phyloP scores from a whole-genome alignment of 2,113 vertebrate genomes.

The Casuarius casuarius region DNA sequence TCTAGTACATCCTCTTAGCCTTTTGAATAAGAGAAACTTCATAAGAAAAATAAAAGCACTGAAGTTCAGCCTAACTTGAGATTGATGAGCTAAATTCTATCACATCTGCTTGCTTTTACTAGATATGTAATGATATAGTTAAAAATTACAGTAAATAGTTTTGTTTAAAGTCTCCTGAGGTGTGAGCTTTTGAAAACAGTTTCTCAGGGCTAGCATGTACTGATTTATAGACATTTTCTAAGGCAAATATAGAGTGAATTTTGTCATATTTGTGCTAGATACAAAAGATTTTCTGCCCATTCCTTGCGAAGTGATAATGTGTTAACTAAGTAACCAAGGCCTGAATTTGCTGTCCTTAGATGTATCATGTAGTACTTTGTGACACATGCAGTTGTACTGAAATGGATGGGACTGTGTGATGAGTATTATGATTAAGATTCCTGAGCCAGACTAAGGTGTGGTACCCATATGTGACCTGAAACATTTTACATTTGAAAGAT shows the following conservation, averaged over 20 bases:
- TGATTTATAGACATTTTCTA: neutral
- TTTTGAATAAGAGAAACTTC: neutral
- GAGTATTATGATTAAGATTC: neutral
- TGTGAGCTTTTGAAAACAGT: neutral
- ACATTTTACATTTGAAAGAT: neutral
- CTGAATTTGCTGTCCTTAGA: neutral
- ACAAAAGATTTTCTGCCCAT: neutral
- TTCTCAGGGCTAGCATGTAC: neutral
- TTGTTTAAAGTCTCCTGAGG: neutral
- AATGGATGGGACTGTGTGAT: neutral
- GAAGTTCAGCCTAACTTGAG: neutral
- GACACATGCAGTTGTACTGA: neutral
- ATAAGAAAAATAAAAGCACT: neutral
- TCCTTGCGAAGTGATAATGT: neutral
- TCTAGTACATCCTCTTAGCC: neutral
- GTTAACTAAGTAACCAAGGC: neutral
- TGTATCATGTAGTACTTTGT: fast-evolving
- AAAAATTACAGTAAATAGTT: neutral
- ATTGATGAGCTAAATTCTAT: neutral
- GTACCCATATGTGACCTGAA: neutral
- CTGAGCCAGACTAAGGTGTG: neutral
- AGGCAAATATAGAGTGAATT: neutral
- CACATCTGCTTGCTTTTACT: neutral
- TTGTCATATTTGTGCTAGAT: neutral
- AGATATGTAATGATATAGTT: neutral